A percentile compares a stretch with the other conserved stretches of the same genome.
phyloP scores from a whole-genome alignment of 2,797 vertebrate species.

The Masticophis lateralis region DNA sequence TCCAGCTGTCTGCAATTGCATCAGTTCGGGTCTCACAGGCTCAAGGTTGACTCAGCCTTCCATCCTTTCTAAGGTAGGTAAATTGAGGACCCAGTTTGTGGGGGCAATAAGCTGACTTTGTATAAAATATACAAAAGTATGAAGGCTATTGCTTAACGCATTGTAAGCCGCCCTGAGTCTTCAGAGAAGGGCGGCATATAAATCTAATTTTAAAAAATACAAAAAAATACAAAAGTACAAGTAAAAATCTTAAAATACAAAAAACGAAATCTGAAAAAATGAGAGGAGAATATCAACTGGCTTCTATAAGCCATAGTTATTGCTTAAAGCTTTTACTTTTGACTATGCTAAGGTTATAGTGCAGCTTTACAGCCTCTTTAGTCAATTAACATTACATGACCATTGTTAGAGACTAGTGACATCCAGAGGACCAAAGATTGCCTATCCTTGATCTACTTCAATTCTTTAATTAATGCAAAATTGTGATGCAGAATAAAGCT shows the following conservation, averaged over 20 bases:
- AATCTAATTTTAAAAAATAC: background rate
- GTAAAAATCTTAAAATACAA: background rate
- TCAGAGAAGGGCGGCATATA: no score
- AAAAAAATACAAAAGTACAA: background rate
- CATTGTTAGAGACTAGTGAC: background rate
- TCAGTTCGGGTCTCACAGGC: no score
- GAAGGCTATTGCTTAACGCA: no score
- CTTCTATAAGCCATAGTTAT: background rate
- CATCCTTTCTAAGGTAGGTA: no score
- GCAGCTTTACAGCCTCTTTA: background rate
- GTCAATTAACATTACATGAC: background rate
- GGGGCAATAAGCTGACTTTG: no score
- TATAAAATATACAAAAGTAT: no score
- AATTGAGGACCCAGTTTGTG: no score
- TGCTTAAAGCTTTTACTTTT: background rate
- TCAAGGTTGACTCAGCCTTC: no score
- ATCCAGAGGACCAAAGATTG: background rate
- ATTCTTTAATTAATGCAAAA: background rate
- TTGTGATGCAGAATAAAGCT: background rate
- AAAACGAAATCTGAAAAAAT: background rate
- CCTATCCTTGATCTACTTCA: background rate
- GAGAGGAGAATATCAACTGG: background rate
- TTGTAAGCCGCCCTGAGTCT: no score
- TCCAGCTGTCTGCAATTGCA: no score
- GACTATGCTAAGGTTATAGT: background rate